phyloP scores from a whole-genome alignment of 2,888 invertebrate species.

The Tetragonisca angustula region DNA sequence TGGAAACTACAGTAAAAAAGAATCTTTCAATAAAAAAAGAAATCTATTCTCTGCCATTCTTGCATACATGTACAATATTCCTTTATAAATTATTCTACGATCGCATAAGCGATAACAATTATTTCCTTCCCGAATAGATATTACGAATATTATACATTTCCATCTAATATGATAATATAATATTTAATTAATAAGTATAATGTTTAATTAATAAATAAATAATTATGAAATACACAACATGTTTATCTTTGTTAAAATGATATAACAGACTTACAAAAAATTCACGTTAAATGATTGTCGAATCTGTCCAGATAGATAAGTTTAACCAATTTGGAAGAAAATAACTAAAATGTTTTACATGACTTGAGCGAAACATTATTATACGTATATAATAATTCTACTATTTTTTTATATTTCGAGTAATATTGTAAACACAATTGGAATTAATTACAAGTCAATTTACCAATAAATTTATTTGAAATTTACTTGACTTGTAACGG shows the following conservation, averaged over 20 bases:
- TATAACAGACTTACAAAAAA: background rate
- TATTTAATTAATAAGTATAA: background rate
- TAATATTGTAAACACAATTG: background rate
- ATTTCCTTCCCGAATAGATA: background rate
- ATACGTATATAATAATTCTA: background rate
- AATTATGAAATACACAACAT: background rate
- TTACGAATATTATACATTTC: background rate
- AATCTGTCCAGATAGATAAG: background rate
- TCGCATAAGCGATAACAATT: background rate
- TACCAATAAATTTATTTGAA: background rate
- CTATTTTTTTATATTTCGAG: background rate
- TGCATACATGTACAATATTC: background rate
- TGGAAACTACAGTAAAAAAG: background rate
- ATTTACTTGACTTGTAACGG: background rate
- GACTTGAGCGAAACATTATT: background rate
- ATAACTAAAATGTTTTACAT: background rate
- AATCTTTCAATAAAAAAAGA: background rate
- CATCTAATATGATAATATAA: background rate
- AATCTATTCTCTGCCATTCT: background rate
- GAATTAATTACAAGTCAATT: background rate
- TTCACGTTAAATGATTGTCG: too few species aligned
- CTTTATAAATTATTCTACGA: background rate
- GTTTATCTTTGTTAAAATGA: background rate
- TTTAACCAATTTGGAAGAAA: background rate
- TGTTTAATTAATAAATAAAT: background rate